These are phyloP conservation scores for Craseonycteris thonglongyai DNA, from an alignment of 2,113 vertebrate species.

Conservation along the genomic window DNA sequence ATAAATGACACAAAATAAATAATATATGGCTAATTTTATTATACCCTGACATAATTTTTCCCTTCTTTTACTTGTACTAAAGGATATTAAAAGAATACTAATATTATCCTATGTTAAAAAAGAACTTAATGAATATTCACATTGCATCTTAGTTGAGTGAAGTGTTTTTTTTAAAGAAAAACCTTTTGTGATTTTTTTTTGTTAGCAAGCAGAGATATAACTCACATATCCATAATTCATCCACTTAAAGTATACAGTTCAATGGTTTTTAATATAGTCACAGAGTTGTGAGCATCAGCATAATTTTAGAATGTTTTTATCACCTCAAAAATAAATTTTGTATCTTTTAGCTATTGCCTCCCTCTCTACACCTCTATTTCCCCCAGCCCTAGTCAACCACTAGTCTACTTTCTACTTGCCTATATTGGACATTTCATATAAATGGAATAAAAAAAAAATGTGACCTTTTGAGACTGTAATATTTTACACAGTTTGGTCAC, in stretches of 20 bases:
- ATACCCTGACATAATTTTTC: background rate
- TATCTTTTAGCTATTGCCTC: background rate
- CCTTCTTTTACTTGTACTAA: background rate
- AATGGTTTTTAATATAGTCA: background rate
- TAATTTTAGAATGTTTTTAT: background rate
- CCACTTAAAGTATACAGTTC: background rate
- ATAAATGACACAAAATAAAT: slow-evolving; percentile 8
- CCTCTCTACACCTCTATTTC: rapidly evolving
- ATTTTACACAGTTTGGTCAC: background rate
- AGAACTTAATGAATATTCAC: background rate
- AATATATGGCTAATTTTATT: background rate
- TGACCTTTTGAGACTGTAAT: background rate
- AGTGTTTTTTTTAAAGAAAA: background rate
- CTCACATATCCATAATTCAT: background rate
- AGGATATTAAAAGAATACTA: background rate
- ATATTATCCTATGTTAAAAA: background rate
- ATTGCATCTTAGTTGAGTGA: background rate
- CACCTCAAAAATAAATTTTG: background rate
- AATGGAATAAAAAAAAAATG: background rate
- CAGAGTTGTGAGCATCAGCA: background rate
- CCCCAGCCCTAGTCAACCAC: background rate
- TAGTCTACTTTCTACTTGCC: background rate
- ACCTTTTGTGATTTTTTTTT: background rate
- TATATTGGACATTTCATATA: background rate
- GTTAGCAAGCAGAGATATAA: too few species aligned